Evolutionary conservation across 1,140 invertebrate genomes (phyloP).

Genomic region (Vanessa tameamea): DNA sequence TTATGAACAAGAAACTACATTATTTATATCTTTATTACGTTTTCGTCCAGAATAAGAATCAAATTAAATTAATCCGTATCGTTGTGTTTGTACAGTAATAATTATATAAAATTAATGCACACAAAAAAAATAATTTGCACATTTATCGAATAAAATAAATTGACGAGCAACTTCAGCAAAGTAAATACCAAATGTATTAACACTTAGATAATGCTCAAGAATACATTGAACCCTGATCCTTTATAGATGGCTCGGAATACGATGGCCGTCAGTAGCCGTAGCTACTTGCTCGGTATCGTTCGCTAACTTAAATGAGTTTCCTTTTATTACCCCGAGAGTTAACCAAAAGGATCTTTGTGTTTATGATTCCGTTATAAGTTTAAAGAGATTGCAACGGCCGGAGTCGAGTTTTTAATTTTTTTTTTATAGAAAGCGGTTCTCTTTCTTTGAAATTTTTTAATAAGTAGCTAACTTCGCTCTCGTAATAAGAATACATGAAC

Average conservation of each 20-base stretch:
- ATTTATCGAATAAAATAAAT: constrained; percentile 5
- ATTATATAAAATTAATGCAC: neutral
- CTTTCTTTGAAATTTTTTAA: constrained; percentile 35
- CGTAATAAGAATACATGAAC: constrained; percentile 32
- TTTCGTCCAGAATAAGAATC: too few species aligned
- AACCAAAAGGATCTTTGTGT: constrained; percentile 68
- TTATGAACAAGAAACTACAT: too few species aligned
- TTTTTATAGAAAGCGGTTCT: constrained; percentile 34
- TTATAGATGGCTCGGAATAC: constrained; percentile 28
- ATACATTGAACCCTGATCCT: constrained; percentile 39
- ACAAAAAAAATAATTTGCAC: neutral
- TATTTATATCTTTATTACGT: too few species aligned
- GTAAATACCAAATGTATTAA: constrained; percentile 33
- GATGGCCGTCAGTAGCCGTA: constrained; percentile 39
- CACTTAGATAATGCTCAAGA: constrained; percentile 33
- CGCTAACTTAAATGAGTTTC: constrained; percentile 70
- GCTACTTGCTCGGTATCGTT: constrained; percentile 56
- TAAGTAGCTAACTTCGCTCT: constrained; percentile 34
- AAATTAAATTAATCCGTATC: too few species aligned
- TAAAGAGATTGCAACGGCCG: constrained; percentile 57
- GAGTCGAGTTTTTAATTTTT: constrained; percentile 53
- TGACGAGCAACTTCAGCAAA: constrained; percentile 7
- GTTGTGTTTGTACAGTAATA: too few species aligned
- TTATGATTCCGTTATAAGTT: constrained; percentile 72
- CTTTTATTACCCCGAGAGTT: constrained; percentile 66